A percentile compares a stretch with the other conserved stretches of the same genome.
These are phyloP conservation scores for Daphoenositta chrysoptera DNA, from an alignment of 2,113 vertebrate genomes.

Conservation along the genomic window DNA sequence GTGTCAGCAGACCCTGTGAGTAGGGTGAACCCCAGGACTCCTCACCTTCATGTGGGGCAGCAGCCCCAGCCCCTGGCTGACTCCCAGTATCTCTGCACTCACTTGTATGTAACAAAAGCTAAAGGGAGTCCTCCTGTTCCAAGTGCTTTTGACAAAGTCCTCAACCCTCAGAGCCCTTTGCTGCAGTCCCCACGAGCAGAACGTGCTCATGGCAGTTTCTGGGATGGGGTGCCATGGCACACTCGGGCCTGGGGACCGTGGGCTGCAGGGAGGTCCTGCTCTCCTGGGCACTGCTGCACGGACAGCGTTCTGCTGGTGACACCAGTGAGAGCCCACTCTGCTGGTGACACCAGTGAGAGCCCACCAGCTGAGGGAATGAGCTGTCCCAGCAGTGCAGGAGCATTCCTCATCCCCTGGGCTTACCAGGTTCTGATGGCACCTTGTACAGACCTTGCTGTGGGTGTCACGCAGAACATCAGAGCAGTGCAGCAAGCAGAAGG, in stretches of 20 bases:
- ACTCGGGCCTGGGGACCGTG: fast-evolving
- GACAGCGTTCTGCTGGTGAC: background rate
- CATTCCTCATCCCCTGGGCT: background rate
- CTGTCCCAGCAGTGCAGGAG: background rate
- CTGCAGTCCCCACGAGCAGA: background rate
- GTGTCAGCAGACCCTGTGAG: background rate
- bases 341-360: background rate
- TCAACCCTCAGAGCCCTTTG: background rate
- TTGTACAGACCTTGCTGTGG: background rate
- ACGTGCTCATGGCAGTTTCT: fast-evolving
- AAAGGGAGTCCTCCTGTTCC: background rate
- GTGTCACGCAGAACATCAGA: fast-evolving
- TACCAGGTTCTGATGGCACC: background rate
- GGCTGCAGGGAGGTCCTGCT: background rate
- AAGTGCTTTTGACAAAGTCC: background rate
- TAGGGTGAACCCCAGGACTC: background rate
- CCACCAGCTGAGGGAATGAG: fast-evolving
- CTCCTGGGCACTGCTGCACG: background rate
- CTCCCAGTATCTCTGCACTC: no score
- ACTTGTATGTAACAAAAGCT: background rate
- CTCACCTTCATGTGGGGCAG: background rate
- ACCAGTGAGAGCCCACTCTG: background rate
- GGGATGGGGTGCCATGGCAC: background rate
- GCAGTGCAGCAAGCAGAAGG: background rate
- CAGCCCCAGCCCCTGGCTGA: background rate